phyloP scores from a whole-genome alignment of 2,888 invertebrate species.

The Bellardia pandia region DNA sequence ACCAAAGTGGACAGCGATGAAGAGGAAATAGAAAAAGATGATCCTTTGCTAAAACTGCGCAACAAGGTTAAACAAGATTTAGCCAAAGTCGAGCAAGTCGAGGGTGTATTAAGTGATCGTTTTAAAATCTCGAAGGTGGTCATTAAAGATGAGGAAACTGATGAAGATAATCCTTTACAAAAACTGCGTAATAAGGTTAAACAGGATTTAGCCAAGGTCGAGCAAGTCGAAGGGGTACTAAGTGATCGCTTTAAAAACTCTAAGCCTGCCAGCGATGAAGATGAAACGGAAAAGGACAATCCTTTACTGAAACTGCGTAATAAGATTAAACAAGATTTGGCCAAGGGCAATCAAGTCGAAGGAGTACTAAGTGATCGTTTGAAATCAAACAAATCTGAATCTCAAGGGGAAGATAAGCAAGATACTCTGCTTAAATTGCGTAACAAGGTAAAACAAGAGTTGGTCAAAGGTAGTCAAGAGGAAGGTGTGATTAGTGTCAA shows the following conservation, averaged over 20 bases:
- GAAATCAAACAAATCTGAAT: conserved; percentile 7
- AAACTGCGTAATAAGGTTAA: conserved; percentile 70
- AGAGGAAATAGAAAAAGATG: conserved; percentile 16
- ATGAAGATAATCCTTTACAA: conserved; percentile 53
- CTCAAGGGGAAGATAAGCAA: conserved; percentile 15
- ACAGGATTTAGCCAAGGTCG: conserved; percentile 64
- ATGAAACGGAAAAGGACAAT: conserved; percentile 27
- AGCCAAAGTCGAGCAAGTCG: conserved; percentile 52
- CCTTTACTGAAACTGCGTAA: conserved; percentile 62
- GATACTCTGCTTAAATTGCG: conserved; percentile 50
- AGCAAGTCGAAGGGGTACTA: conserved; percentile 40
- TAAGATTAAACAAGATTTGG: conserved; percentile 70
- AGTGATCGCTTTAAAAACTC: conserved; percentile 2
- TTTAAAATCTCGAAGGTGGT: background rate
- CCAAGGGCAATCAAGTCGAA: conserved; percentile 57
- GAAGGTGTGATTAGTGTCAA: conserved; percentile 77
- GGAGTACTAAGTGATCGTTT: conserved; percentile 70
- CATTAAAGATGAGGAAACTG: background rate
- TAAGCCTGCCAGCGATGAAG: background rate
- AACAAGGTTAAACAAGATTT: conserved; percentile 70
- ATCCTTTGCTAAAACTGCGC: conserved; percentile 63
- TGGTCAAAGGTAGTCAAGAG: conserved; percentile 65
- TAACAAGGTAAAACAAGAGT: conserved; percentile 67
- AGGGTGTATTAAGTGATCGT: conserved; percentile 18
- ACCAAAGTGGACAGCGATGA: background rate